Conservation (phyloP, 2,113 vertebrate species). For the Mionectes macconnelli region DNA sequence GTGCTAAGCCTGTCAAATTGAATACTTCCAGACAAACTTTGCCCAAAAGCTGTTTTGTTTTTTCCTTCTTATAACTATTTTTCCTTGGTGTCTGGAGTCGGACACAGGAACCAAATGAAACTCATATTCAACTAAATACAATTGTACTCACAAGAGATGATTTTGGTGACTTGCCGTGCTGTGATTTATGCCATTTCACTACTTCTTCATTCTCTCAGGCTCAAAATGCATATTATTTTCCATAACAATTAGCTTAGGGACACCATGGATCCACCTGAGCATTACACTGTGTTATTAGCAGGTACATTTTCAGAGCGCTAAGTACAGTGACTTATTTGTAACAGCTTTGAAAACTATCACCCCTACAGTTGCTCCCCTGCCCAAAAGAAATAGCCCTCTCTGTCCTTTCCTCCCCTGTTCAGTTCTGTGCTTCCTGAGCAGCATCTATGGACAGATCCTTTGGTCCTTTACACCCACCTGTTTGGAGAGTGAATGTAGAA, state of each 20-base stretch:
- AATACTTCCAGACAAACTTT: background rate
- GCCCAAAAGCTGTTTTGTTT: background rate
- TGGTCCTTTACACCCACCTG: background rate
- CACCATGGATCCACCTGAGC: background rate
- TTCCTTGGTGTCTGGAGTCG: background rate
- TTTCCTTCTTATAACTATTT: background rate
- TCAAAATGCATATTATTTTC: background rate
- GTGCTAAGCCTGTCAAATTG: background rate
- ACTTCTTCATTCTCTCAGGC: background rate
- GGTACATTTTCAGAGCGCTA: background rate
- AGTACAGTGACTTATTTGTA: background rate
- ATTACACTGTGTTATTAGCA: background rate
- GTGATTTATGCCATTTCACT: background rate
- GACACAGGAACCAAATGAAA: background rate
- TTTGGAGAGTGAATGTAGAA: background rate
- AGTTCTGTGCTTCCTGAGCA: background rate
- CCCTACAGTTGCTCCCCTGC: accelerated
- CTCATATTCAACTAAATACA: background rate
- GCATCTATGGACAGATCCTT: background rate
- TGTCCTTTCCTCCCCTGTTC: background rate
- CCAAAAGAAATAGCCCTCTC: background rate
- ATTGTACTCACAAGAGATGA: background rate
- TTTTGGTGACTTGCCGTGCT: background rate
- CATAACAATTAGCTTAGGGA: background rate
- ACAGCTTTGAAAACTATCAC: background rate